These are phyloP conservation scores for Microtus oregoni DNA, from an alignment of 2,113 vertebrate genomes.

Conservation along the genomic window DNA sequence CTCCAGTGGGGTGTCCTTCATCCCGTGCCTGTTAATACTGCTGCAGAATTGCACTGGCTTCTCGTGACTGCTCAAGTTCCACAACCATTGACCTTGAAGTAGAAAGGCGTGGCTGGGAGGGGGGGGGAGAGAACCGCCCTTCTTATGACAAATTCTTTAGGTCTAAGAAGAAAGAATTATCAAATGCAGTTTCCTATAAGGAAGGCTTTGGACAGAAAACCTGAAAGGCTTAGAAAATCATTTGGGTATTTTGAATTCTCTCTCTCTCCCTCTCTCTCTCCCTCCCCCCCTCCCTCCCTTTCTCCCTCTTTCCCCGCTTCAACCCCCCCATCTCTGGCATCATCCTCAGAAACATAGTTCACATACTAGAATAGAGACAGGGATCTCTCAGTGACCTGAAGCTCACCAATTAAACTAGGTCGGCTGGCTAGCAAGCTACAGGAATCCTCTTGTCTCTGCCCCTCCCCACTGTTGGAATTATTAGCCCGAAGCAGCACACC, in stretches of 20 bases:
- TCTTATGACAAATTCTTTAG: conserved; percentile 35
- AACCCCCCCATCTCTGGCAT: background rate
- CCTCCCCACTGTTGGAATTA: background rate
- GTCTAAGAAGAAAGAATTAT: conserved; percentile 42
- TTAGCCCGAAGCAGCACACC: too few species aligned
- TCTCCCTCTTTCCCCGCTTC: rapidly evolving
- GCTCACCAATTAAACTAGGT: background rate
- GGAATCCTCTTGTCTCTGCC: background rate
- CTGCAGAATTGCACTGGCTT: background rate
- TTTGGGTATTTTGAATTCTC: background rate
- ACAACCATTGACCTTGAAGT: conserved; percentile 5
- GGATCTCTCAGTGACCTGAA: too few species aligned
- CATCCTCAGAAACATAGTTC: background rate
- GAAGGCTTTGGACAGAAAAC: background rate
- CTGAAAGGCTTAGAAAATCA: conserved; percentile 2
- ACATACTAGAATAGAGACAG: background rate
- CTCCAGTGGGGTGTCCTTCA: background rate
- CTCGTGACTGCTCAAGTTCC: background rate
- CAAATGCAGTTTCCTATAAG: background rate
- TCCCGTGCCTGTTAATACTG: background rate
- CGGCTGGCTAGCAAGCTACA: background rate
- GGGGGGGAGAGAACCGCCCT: background rate
- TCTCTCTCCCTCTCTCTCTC: background rate
- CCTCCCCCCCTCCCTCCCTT: background rate
- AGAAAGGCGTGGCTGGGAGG: background rate